phyloP scores from a whole-genome alignment of 2,888 invertebrate species.

The Dryadula phaetusa region DNA sequence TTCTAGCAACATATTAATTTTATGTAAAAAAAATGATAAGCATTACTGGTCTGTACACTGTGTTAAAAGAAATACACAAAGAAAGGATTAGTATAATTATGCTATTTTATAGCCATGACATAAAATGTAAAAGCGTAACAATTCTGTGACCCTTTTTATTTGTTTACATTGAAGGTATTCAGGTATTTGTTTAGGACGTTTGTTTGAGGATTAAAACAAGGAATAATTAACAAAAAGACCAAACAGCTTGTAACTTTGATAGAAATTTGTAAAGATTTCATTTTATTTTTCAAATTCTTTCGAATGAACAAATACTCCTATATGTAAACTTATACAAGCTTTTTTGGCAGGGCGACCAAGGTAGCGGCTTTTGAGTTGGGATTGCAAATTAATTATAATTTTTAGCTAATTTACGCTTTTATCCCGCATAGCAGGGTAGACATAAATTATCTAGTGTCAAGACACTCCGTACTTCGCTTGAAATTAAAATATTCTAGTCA shows the following conservation, averaged over 20 bases:
- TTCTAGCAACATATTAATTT: not conserved
- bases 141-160: slow-evolving; percentile 18
- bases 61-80: not conserved
- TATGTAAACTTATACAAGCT: too few relatives aligned
- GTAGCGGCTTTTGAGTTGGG: too few relatives aligned
- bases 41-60: not conserved
- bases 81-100: not conserved
- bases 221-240: slow-evolving; percentile 36
- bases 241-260: slow-evolving; percentile 29
- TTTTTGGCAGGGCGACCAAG: too few relatives aligned
- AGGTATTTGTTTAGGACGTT: slow-evolving; percentile 42
- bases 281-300: too few relatives aligned
- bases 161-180: slow-evolving; percentile 32
- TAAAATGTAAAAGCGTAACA: slow-evolving; percentile 11
- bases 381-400: too few relatives aligned
- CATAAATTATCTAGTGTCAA: too few relatives aligned
- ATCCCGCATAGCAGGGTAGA: too few relatives aligned
- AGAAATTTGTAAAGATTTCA: slow-evolving; percentile 13
- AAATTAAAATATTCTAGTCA: too few relatives aligned
- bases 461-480: too few relatives aligned
- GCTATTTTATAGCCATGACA: slow-evolving; percentile 10
- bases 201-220: slow-evolving; percentile 37
- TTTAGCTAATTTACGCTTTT: too few relatives aligned
- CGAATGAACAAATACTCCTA: too few relatives aligned
- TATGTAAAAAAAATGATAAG: not conserved